Percentiles rank a stretch among this genome's conserved stretches.
Conservation (phyloP, 2,797 vertebrate genomes). For the Chromis chromis region DNA sequence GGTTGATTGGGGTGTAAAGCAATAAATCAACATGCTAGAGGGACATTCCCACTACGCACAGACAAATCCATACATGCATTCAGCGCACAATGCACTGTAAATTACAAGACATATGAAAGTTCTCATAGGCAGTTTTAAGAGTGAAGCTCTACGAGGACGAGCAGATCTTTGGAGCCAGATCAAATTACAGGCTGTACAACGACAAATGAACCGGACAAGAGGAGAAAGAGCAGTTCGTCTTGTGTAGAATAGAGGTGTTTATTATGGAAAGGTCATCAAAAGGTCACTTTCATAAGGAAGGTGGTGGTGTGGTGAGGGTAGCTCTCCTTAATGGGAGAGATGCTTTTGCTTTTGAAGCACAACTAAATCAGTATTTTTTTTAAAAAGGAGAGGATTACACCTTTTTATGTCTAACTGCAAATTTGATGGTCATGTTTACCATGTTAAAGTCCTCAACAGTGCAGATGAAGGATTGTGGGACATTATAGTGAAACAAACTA, state of each 20-base stretch:
- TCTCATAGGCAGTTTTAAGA: not conserved
- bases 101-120: conserved; percentile 11
- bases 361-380: conserved; percentile 10
- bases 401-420: not conserved
- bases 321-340: conserved; percentile 28
- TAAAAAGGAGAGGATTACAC: not conserved
- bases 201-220: conserved; percentile 31
- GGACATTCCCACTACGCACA: conserved; percentile 69
- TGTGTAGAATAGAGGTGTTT: conserved; percentile 20
- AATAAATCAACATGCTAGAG: conserved; percentile 45
- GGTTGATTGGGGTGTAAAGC: conserved; percentile 65
- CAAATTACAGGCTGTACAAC: conserved; percentile 17
- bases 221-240: conserved; percentile 26
- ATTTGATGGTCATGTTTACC: not conserved
- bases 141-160: not conserved
- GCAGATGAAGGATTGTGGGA: not conserved
- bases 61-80: conserved; percentile 54
- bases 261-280: conserved; percentile 50
- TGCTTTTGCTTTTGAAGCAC: conserved; percentile 31
- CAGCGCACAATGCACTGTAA: conserved; percentile 43
- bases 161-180: conserved; percentile 26
- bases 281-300: conserved; percentile 51
- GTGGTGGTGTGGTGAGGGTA: conserved; percentile 12
- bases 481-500: too few species aligned
- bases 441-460: not conserved